Evolutionary conservation across 2,797 vertebrate species (phyloP).

Genomic region (Gorsachius magnificus): DNA sequence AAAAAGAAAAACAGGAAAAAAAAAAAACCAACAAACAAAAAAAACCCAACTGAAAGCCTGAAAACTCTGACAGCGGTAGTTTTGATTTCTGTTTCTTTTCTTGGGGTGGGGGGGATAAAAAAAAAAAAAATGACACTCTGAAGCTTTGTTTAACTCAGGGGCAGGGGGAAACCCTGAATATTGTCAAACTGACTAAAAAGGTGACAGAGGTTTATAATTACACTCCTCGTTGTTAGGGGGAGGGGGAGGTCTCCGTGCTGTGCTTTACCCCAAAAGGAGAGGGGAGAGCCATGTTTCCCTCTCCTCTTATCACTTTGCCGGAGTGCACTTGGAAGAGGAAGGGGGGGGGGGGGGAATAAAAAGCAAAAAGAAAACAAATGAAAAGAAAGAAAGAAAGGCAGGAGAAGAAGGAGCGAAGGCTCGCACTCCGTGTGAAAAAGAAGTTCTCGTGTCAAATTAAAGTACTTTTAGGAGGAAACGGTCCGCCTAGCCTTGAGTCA

Average conservation of each 20-base stretch:
- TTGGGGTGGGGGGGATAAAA: neutral
- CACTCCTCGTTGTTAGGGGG: conserved; percentile 60
- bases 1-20: neutral
- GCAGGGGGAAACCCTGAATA: conserved; percentile 64
- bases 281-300: conserved; percentile 68
- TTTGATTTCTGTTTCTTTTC: conserved; percentile 81
- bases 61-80: conserved; percentile 70
- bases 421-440: conserved; percentile 1
- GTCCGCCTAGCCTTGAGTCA: conserved; percentile 74
- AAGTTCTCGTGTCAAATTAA: conserved; percentile 71
- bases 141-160: conserved; percentile 64
- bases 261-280: conserved; percentile 60
- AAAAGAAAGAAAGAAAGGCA: neutral
- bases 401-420: neutral
- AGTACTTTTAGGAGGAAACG: conserved; percentile 74
- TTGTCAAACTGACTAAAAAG: conserved; percentile 69
- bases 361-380: no score
- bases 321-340: neutral
- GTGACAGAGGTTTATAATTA: conserved; percentile 75
- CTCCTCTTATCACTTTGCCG: conserved; percentile 66
- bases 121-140: conserved; percentile 53
- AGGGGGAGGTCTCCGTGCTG: conserved; percentile 44
- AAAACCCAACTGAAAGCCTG: conserved; percentile 9
- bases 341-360: no score
- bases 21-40: no score